Evolutionary conservation across 2,888 invertebrate species (phyloP).

Genomic region (Homarus gammarus): DNA sequence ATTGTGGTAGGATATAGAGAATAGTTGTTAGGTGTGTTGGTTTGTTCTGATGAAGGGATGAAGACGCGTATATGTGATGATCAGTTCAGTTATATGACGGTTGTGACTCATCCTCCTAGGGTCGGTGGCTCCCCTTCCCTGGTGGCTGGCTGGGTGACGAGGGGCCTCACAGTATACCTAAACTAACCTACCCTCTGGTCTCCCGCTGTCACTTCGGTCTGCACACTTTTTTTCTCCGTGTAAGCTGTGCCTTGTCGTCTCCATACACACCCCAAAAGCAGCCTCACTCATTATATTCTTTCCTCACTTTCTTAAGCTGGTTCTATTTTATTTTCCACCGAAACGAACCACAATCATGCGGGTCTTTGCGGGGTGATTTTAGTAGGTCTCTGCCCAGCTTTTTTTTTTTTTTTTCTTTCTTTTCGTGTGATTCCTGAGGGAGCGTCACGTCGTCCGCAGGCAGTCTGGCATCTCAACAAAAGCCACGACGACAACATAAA

Average conservation of each 20-base stretch:
- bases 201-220: neutral
- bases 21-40: no score
- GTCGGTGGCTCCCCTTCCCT: no score
- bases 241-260: neutral
- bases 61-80: no score
- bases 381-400: neutral
- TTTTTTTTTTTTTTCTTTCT: neutral
- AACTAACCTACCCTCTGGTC: no score
- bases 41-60: no score
- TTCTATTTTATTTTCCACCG: constrained; percentile 21
- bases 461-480: constrained; percentile 38
- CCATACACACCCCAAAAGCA: neutral
- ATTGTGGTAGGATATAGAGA: no score
- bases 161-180: no score
- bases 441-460: constrained; percentile 38
- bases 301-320: constrained; percentile 31
- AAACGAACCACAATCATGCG: constrained; percentile 14
- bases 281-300: constrained; percentile 24
- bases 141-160: no score
- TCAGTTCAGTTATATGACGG: no score
- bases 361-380: neutral
- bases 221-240: neutral
- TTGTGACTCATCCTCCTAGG: no score
- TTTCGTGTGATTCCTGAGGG: neutral
- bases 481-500: constrained; percentile 16